phyloP scores from a whole-genome alignment of 2,888 invertebrate genomes.

The Lasioglossum vierecki region DNA sequence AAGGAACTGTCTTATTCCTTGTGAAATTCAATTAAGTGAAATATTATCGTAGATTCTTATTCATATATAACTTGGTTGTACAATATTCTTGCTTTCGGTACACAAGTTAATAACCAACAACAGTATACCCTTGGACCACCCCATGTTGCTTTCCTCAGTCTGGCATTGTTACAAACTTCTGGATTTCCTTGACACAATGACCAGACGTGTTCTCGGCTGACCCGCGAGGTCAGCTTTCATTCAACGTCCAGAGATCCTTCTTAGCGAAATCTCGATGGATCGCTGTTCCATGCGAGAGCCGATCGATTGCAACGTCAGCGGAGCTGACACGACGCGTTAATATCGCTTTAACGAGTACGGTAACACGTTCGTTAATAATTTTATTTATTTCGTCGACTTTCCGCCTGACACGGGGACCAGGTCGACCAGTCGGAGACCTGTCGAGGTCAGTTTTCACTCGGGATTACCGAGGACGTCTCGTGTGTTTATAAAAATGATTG shows the following conservation, averaged over 20 bases:
- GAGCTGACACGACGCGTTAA: neutral
- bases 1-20: no score
- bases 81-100: neutral
- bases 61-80: neutral
- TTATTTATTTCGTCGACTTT: neutral
- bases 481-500: neutral
- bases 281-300: no score
- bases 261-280: neutral
- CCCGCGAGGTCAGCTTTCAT: conserved; percentile 12
- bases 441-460: conserved; percentile 10
- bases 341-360: neutral
- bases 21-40: no score
- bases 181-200: conserved; percentile 21
- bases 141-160: conserved; percentile 2
- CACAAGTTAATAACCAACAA: neutral
- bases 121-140: neutral
- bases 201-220: neutral
- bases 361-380: neutral
- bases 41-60: no score
- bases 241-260: neutral
- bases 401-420: neutral
- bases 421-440: neutral
- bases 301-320: neutral
- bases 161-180: neutral
- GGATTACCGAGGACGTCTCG: neutral